phyloP scores from a whole-genome alignment of 2,888 invertebrate genomes.

The Sicus ferrugineus region DNA sequence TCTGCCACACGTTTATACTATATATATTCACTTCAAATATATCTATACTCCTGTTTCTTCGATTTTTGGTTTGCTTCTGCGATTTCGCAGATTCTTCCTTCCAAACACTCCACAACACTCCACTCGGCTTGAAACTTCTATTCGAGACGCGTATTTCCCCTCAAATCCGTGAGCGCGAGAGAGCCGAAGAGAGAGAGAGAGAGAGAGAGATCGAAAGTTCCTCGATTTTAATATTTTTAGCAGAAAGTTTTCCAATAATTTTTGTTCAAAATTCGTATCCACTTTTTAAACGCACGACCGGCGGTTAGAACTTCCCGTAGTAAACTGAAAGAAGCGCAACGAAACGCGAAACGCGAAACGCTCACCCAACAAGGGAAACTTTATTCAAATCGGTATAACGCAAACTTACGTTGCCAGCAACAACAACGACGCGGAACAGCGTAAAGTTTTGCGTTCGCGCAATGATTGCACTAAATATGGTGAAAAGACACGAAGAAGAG shows the following conservation, averaged over 20 bases:
- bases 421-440: conserved; percentile 10
- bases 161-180: not conserved
- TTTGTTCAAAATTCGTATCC: conserved; percentile 24
- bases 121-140: not conserved
- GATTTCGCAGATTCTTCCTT: no score
- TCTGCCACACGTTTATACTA: no score
- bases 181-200: not conserved
- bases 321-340: conserved; percentile 54
- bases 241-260: not conserved
- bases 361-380: conserved; percentile 26
- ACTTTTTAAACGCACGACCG: conserved; percentile 52
- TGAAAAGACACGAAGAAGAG: not conserved
- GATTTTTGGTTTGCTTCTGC: no score
- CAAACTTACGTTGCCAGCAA: conserved; percentile 21
- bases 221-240: conserved; percentile 2
- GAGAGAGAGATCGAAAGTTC: conserved; percentile 1
- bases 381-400: conserved; percentile 2
- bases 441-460: conserved; percentile 27
- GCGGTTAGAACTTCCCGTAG: conserved; percentile 62
- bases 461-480: conserved; percentile 4
- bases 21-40: no score
- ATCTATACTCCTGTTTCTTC: not conserved
- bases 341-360: not conserved
- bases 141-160: not conserved
- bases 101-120: no score